phyloP scores from a whole-genome alignment of 2,113 vertebrate genomes.

The Lontra canadensis region DNA sequence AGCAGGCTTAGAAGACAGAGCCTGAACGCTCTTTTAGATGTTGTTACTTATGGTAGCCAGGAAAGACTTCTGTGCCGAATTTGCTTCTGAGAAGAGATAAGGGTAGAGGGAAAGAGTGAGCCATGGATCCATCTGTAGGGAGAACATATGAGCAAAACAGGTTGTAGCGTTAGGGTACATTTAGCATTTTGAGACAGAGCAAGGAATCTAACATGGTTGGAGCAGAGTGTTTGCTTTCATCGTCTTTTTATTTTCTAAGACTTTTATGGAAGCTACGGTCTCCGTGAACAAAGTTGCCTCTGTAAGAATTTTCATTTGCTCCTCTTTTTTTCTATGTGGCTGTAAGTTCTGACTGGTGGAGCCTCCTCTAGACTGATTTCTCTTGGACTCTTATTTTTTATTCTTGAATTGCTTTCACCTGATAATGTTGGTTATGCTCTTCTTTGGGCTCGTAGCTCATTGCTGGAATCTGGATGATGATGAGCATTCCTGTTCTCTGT shows the following conservation, averaged over 20 bases:
- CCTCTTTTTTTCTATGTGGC: background rate
- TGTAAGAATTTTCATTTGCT: background rate
- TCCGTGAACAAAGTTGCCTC: background rate
- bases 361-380: background rate
- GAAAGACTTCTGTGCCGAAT: background rate
- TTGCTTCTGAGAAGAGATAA: background rate
- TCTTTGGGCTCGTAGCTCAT: slow-evolving; percentile 45
- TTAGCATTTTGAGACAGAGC: background rate
- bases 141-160: background rate
- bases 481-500: slow-evolving; percentile 19
- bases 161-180: no score
- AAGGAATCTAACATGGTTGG: no score
- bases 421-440: background rate
- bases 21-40: background rate
- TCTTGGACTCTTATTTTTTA: background rate
- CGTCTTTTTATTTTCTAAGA: background rate
- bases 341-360: background rate
- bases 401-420: background rate
- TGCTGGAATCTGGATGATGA: rapidly evolving
- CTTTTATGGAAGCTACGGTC: background rate
- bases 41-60: background rate
- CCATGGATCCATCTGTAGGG: background rate
- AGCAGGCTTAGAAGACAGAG: background rate
- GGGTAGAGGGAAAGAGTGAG: background rate
- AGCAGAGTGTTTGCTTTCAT: background rate